phyloP scores from a whole-genome alignment of 2,113 vertebrate species.

The Oncorhynchus nerka region DNA sequence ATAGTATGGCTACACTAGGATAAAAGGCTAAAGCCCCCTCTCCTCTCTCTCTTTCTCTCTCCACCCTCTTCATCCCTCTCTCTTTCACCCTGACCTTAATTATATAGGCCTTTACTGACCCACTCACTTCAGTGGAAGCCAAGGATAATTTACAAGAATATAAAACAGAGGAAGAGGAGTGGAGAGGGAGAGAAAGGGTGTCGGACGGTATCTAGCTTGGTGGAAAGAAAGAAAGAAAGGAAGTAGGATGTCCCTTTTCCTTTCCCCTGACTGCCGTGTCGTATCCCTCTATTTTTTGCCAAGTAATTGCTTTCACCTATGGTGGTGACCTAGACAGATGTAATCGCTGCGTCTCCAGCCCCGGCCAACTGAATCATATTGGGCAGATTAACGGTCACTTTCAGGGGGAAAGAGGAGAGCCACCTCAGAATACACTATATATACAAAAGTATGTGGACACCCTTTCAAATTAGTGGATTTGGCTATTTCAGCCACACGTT shows the following conservation, averaged over 20 bases:
- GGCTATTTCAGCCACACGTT: no score
- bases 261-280: slow-evolving; percentile 52
- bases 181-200: slow-evolving; percentile 34
- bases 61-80: slow-evolving; percentile 1
- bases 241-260: slow-evolving; percentile 52
- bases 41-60: slow-evolving; percentile 17
- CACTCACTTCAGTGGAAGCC: slow-evolving; percentile 64
- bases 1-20: slow-evolving; percentile 8
- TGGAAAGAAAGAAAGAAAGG: slow-evolving; percentile 1
- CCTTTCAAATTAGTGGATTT: no score
- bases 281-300: slow-evolving; percentile 62
- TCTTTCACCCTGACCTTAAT: slow-evolving; percentile 66
- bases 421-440: slow-evolving; percentile 20
- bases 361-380: slow-evolving; percentile 75
- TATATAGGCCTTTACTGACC: slow-evolving; percentile 59
- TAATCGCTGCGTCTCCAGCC: slow-evolving; percentile 74
- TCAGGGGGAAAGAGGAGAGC: slow-evolving; percentile 47
- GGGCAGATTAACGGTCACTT: slow-evolving; percentile 72
- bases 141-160: slow-evolving; percentile 65
- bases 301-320: slow-evolving; percentile 81
- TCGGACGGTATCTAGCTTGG: slow-evolving; percentile 8
- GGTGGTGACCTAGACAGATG: slow-evolving; percentile 76
- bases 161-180: slow-evolving; percentile 35
- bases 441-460: no score
- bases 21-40: slow-evolving; percentile 24